phyloP scores from a whole-genome alignment of 2,797 vertebrate species.

The Vultur gryphus region DNA sequence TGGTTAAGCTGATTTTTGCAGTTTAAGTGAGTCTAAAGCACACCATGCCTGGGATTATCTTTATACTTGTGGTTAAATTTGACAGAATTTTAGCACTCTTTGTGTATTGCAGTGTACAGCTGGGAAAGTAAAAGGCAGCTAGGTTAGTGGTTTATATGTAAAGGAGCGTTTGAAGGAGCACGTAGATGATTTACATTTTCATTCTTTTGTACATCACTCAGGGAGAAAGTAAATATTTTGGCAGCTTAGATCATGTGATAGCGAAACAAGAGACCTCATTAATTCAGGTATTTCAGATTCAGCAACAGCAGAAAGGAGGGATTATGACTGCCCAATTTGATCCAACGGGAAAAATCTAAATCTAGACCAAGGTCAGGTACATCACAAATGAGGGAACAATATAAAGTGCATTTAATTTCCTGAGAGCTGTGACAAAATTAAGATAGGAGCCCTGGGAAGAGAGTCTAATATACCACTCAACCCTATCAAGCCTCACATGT shows the following conservation, averaged over 20 bases:
- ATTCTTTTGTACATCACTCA: conserved; percentile 8
- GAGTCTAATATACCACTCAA: not conserved
- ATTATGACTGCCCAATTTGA: conserved; percentile 10
- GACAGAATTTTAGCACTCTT: conserved; percentile 32
- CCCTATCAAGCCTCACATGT: not conserved
- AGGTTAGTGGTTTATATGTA: not conserved
- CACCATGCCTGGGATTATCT: conserved; percentile 44
- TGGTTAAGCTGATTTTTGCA: conserved; percentile 50
- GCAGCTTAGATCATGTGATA: not conserved
- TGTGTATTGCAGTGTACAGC: not conserved
- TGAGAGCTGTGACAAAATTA: conserved; percentile 25
- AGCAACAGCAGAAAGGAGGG: not conserved
- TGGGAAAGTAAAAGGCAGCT: not conserved
- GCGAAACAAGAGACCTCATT: not conserved
- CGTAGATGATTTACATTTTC: not conserved
- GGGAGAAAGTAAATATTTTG: conserved; percentile 38
- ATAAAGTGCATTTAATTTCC: conserved; percentile 35
- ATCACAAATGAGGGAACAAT: not conserved
- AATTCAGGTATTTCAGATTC: conserved; percentile 30
- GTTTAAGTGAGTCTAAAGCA: conserved; percentile 25
- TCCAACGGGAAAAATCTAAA: not conserved
- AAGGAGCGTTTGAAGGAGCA: not conserved
- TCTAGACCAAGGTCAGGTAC: not conserved
- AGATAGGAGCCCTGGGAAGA: not conserved
- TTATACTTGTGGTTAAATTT: conserved; percentile 25